Evolutionary conservation across 2,797 vertebrate genomes (phyloP).

Genomic region (Silurus aristotelis): DNA sequence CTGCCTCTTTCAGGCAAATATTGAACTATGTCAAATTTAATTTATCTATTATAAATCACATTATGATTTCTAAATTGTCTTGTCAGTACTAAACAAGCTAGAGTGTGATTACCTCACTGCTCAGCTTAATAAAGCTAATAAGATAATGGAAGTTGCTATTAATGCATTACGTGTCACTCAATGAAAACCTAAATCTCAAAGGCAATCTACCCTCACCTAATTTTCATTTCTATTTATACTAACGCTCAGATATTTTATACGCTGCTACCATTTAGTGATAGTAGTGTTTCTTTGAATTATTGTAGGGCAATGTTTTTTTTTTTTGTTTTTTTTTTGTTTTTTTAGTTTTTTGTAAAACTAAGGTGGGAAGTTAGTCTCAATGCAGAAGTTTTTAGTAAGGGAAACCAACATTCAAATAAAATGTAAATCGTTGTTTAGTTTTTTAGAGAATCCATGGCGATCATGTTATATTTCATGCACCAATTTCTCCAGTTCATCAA

Average conservation of each 20-base stretch:
- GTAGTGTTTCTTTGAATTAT: not conserved
- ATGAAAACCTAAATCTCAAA: not conserved
- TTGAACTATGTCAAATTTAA: no score
- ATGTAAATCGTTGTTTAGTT: not conserved
- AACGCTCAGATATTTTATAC: not conserved
- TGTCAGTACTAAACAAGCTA: not conserved
- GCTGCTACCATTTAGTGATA: not conserved
- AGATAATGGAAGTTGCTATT: not conserved
- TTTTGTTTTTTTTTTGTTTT: not conserved
- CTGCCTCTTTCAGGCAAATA: no score
- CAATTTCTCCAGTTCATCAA: no score
- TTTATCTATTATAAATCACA: no score
- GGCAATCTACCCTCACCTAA: not conserved
- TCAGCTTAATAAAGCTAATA: not conserved
- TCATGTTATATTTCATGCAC: not conserved
- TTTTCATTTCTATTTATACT: not conserved
- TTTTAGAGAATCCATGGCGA: not conserved
- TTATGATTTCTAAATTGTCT: no score
- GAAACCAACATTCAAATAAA: not conserved
- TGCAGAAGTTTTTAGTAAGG: not conserved
- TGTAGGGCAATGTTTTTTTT: not conserved
- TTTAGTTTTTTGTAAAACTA: no score
- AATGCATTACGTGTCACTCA: not conserved
- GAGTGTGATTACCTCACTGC: not conserved
- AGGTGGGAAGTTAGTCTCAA: not conserved